These are phyloP conservation scores for Dysidea cf. avara DNA, from an alignment of 37 sponge, comb jelly and placozoan species.

Conservation along the genomic window DNA sequence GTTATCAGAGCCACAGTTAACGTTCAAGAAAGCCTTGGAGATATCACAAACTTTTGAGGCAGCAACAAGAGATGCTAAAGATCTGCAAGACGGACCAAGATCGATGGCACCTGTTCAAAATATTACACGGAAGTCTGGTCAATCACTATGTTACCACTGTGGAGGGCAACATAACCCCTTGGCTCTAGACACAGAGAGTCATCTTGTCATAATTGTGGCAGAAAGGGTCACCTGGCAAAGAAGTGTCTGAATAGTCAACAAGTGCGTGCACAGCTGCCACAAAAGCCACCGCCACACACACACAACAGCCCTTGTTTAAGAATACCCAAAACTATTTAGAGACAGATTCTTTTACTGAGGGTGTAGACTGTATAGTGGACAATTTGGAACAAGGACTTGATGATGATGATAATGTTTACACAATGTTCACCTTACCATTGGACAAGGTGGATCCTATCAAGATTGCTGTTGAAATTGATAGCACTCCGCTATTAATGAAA, in stretches of 20 bases:
- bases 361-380: too few relatives aligned
- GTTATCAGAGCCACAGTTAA: constrained; percentile 10
- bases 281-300: too few relatives aligned
- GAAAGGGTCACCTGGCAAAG: background rate
- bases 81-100: background rate
- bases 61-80: background rate
- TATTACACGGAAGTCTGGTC: too few relatives aligned
- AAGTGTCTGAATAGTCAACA: too few relatives aligned
- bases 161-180: background rate
- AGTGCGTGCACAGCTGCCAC: too few relatives aligned
- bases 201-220: background rate
- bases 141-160: constrained; percentile 4
- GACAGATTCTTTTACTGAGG: too few relatives aligned
- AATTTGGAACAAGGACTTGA: too few relatives aligned
- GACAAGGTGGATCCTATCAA: background rate
- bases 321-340: too few relatives aligned
- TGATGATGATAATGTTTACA: background rate
- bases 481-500: background rate
- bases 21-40: constrained; percentile 5
- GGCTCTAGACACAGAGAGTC: background rate
- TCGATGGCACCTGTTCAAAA: background rate
- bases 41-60: constrained; percentile 9
- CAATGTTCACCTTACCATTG: background rate
- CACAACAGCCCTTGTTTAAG: too few relatives aligned
- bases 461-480: too few relatives aligned